Percentiles rank a stretch among this genome's conserved stretches.
Conservation (phyloP, 1,140 invertebrate species). For the Diuraphis noxia region DNA sequence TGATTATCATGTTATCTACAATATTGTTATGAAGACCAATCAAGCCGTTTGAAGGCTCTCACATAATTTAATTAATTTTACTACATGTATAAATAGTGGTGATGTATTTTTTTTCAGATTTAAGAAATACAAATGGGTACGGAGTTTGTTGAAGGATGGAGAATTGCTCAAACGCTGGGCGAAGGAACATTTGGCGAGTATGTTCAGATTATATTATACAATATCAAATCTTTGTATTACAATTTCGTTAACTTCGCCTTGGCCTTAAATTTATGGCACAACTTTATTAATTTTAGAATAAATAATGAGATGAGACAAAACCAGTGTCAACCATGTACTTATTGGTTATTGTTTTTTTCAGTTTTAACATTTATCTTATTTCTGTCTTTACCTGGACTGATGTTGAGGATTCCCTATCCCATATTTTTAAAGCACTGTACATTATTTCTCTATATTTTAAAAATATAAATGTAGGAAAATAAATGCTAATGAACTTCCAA, state of each 20-base stretch:
- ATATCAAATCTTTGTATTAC: background rate
- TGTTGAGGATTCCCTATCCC: background rate
- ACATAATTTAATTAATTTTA: too few relatives aligned
- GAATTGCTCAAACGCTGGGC: constrained; percentile 85
- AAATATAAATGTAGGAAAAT: background rate
- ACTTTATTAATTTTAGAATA: background rate
- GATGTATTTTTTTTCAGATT: too few relatives aligned
- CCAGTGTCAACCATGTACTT: too few relatives aligned
- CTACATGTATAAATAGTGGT: too few relatives aligned
- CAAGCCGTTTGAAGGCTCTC: too few relatives aligned
- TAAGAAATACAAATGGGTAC: constrained; percentile 55
- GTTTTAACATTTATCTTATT: background rate
- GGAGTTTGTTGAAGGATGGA: constrained; percentile 93
- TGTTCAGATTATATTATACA: constrained; percentile 62
- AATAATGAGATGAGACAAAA: too few relatives aligned
- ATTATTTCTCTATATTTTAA: background rate
- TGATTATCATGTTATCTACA: too few relatives aligned
- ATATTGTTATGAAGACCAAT: too few relatives aligned
- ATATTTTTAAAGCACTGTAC: background rate
- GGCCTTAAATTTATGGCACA: background rate
- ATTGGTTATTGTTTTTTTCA: background rate
- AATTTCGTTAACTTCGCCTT: background rate
- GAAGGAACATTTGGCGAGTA: constrained; percentile 98
- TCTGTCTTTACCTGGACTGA: background rate
- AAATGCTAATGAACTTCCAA: background rate